Conservation (phyloP, 2,888 invertebrate genomes). For the Caenorhabditis sinica region DNA sequence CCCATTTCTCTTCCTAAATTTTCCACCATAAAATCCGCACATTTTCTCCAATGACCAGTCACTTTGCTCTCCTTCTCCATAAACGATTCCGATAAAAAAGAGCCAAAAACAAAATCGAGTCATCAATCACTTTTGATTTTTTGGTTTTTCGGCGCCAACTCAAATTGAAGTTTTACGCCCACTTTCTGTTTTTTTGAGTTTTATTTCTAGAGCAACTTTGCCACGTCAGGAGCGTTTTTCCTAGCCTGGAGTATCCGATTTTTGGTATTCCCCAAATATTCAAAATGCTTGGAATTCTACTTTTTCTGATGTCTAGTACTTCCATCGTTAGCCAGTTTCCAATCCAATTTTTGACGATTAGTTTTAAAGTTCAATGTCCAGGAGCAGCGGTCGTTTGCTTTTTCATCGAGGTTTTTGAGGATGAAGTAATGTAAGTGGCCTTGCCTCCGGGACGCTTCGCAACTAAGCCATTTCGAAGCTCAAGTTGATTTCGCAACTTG, state of each 20-base stretch:
- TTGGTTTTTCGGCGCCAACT: too few relatives aligned
- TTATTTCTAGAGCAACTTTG: background rate
- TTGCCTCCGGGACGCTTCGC: too few relatives aligned
- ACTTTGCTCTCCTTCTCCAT: background rate
- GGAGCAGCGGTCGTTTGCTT: background rate
- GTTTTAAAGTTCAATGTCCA: background rate
- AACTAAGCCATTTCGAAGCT: too few relatives aligned
- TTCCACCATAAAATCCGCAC: background rate
- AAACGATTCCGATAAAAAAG: background rate
- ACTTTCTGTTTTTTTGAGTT: too few relatives aligned
- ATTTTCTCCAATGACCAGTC: background rate
- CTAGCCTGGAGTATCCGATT: background rate
- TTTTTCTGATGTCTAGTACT: background rate
- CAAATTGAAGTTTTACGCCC: too few relatives aligned
- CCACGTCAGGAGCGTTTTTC: background rate
- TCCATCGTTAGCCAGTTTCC: background rate
- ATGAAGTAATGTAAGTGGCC: constrained; percentile 15
- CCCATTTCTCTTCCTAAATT: background rate
- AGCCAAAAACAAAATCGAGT: background rate
- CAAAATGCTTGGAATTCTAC: background rate
- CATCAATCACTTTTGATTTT: too few relatives aligned
- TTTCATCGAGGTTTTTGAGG: constrained; percentile 24
- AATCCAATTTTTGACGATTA: background rate
- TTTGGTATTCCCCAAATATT: background rate
- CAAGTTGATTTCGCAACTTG: too few relatives aligned